phyloP scores from a whole-genome alignment of 2,113 vertebrate genomes.

The Mus pahari region DNA sequence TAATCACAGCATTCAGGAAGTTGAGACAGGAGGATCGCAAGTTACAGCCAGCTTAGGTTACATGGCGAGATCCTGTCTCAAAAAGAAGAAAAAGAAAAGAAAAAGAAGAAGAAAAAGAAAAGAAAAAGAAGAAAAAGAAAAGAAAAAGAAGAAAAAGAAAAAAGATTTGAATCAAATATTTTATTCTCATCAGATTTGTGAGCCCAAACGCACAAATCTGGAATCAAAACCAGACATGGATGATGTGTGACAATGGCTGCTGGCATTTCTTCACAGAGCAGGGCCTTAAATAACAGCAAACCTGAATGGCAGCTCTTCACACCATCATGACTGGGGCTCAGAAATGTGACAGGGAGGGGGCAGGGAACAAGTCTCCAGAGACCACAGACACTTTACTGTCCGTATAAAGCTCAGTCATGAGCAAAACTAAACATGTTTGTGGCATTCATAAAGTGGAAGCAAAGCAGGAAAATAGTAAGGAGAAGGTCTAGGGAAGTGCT shows the following conservation, averaged over 20 bases:
- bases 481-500: not conserved
- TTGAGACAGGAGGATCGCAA: not conserved
- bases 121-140: no score
- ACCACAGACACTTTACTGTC: not conserved
- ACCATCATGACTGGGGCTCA: not conserved
- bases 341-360: not conserved
- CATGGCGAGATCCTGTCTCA: not conserved
- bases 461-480: not conserved
- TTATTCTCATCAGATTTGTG: constrained; percentile 29
- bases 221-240: not conserved
- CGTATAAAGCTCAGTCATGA: constrained; percentile 6
- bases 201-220: constrained; percentile 41
- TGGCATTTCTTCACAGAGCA: not conserved
- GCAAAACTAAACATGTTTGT: not conserved
- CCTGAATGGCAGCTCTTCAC: constrained; percentile 17
- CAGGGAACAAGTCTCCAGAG: not conserved
- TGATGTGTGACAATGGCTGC: not conserved
- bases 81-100: not conserved
- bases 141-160: not conserved
- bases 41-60: not conserved
- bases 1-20: not conserved
- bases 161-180: constrained; percentile 44
- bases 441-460: not conserved
- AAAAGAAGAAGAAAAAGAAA: no score
- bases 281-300: not conserved